Evolutionary conservation across 2,888 invertebrate genomes (phyloP).

Genomic region (Cephus nigrinus): DNA sequence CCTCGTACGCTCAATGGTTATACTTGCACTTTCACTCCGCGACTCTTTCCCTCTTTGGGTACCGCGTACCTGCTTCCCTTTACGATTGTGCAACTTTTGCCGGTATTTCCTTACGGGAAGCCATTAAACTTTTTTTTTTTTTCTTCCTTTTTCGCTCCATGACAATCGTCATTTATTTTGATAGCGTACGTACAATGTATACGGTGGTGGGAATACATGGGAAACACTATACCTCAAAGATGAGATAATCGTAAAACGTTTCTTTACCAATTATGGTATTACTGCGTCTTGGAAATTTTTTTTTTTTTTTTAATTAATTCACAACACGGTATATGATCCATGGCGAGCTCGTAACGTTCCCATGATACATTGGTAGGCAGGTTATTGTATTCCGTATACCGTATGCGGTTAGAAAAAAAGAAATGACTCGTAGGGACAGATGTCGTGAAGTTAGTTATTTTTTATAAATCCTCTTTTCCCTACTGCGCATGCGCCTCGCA

Average conservation of each 20-base stretch:
- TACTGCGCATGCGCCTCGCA: background rate
- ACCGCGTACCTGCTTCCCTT: background rate
- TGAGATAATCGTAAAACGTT: background rate
- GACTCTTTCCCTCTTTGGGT: background rate
- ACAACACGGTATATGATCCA: background rate
- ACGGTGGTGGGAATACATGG: background rate
- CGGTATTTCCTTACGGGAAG: background rate
- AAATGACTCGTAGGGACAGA: background rate
- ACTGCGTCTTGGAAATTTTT: background rate
- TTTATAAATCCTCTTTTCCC: background rate
- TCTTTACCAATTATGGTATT: background rate
- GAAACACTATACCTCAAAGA: background rate
- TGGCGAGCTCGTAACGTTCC: background rate
- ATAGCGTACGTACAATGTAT: background rate
- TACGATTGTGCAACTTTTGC: background rate
- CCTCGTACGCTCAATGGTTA: conserved; percentile 29
- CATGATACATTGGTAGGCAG: background rate
- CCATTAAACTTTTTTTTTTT: background rate
- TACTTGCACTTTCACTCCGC: background rate
- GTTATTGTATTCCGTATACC: background rate
- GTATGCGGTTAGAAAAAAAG: background rate
- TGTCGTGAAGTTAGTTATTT: background rate
- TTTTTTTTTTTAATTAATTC: background rate
- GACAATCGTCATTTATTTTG: background rate
- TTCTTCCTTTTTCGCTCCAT: background rate